Evolutionary conservation across 2,888 invertebrate genomes (phyloP).

Genomic region (Leucania comma): DNA sequence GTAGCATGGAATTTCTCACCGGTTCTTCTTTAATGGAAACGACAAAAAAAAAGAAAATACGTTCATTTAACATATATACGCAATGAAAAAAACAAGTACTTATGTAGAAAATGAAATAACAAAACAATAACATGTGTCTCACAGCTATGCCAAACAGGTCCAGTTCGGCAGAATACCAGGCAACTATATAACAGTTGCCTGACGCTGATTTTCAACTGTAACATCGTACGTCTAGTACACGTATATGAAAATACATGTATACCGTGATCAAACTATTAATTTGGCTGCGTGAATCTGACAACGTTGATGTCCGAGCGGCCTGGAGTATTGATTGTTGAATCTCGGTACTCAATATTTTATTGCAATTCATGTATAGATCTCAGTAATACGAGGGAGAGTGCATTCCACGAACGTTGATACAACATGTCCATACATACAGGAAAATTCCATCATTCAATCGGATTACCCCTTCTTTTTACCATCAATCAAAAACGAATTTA

Average conservation of each 20-base stretch:
- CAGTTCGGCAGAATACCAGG: no score
- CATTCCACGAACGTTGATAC: background rate
- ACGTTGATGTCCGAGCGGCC: background rate
- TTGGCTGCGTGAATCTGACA: background rate
- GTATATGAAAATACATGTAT: background rate
- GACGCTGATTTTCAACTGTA: background rate
- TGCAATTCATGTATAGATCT: no score
- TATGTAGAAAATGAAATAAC: no score
- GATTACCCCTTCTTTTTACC: conserved; percentile 2
- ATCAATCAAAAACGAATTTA: background rate
- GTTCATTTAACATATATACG: no score
- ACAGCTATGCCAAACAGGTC: no score
- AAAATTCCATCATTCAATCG: background rate
- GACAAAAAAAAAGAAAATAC: no score
- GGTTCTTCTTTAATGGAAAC: no score
- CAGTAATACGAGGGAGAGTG: background rate
- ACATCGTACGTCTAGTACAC: background rate
- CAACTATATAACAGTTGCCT: no score
- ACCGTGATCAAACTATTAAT: background rate
- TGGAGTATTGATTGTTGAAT: conserved; percentile 24
- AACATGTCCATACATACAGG: background rate
- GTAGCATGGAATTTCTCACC: no score
- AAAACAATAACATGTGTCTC: no score
- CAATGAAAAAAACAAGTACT: no score
- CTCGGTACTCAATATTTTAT: no score